A percentile compares a stretch with the other conserved stretches of the same genome.
Conservation (phyloP, 2,113 vertebrate genomes). For the Pachycephala philippinensis region DNA sequence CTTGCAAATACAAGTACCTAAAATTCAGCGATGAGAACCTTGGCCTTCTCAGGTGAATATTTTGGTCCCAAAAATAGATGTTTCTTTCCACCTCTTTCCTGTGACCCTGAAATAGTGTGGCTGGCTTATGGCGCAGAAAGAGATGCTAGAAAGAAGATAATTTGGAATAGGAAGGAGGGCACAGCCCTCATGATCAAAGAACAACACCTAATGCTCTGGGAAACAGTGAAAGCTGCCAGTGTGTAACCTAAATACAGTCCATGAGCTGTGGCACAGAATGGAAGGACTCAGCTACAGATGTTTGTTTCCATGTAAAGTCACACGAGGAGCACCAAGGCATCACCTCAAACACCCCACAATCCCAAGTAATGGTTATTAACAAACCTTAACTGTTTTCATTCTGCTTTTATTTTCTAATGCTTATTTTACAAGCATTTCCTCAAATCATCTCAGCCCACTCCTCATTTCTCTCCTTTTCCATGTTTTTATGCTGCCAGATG, state of each 20-base stretch:
- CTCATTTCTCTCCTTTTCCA: neutral
- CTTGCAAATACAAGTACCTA: neutral
- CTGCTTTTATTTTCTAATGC: neutral
- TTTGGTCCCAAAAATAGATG: neutral
- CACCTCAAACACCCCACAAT: neutral
- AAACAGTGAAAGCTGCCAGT: neutral
- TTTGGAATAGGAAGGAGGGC: slow-evolving; percentile 40
- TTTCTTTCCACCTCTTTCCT: slow-evolving; percentile 1
- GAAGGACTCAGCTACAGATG: neutral
- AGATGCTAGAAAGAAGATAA: slow-evolving; percentile 16
- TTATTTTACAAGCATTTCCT: neutral
- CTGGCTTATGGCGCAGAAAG: slow-evolving; percentile 2
- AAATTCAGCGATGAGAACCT: neutral
- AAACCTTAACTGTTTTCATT: neutral
- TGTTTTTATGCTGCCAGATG: neutral
- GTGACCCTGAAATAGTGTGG: neutral
- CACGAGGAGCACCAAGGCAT: neutral
- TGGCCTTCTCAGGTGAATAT: neutral
- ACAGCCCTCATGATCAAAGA: neutral
- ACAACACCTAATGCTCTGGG: neutral
- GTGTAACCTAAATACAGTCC: neutral
- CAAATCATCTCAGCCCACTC: neutral
- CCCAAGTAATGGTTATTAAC: neutral
- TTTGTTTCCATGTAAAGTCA: neutral
- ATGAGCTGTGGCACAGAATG: neutral